These are phyloP conservation scores for Athripsodes cinereus DNA, from an alignment of 2,888 invertebrate genomes.

Conservation along the genomic window DNA sequence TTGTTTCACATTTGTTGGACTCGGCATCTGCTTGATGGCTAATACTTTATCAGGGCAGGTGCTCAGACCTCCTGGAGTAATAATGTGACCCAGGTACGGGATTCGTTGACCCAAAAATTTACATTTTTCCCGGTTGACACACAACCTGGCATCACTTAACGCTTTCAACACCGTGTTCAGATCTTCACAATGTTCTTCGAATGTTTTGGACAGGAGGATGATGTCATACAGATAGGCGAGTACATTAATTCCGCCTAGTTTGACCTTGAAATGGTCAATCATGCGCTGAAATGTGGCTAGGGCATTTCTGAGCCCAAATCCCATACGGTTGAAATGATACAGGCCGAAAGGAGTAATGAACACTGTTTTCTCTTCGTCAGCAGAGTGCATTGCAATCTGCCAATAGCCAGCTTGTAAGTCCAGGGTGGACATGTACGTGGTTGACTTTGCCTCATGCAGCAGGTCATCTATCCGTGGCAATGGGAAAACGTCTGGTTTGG, in stretches of 20 bases:
- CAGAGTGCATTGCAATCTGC: conserved; percentile 31
- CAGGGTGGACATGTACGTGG: conserved; percentile 33
- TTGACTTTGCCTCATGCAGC: conserved; percentile 32
- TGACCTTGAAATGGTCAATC: conserved; percentile 30
- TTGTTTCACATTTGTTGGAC: conserved; percentile 3
- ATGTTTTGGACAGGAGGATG: conserved; percentile 29
- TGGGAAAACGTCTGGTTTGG: conserved; percentile 31
- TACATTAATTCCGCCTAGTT: conserved; percentile 22
- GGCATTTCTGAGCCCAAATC: conserved; percentile 33
- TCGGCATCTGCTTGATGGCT: conserved; percentile 4
- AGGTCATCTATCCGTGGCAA: conserved; percentile 33
- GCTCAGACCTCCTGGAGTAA: neutral
- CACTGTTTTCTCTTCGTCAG: conserved; percentile 32
- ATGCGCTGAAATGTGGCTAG: conserved; percentile 32
- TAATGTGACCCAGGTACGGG: neutral
- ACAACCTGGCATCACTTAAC: conserved; percentile 27
- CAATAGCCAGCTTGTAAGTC: too few relatives aligned
- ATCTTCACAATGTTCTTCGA: conserved; percentile 30
- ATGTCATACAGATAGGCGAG: conserved; percentile 32
- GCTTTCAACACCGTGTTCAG: conserved; percentile 29
- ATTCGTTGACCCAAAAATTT: neutral
- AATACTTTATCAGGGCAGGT: neutral
- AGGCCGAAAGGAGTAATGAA: conserved; percentile 34
- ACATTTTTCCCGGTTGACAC: conserved; percentile 29
- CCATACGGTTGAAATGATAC: conserved; percentile 32